Base-by-base conservation (phyloP, 2,113 vertebrate species). In the Mastomys coucha region DNA sequence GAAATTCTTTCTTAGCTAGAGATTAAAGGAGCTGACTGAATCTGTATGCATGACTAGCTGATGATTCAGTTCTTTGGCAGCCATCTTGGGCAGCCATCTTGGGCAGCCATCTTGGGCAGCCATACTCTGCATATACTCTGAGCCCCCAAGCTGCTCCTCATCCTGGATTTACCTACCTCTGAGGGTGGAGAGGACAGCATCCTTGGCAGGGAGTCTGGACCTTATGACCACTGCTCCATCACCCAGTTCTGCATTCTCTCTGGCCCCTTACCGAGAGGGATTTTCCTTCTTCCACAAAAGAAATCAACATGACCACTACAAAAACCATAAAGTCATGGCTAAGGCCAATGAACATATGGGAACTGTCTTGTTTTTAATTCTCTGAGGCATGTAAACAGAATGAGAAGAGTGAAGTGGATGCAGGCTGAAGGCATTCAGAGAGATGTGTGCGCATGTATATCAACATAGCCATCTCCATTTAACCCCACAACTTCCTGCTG, bases 1-100 rank as follows among this genome's bases (percentile, higher is more conserved):
- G 11, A 42, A 92, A 95, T 95, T 51, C 90, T 88, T 92, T 78
- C 53, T 73, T 12, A 86, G 70, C 31, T 95, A 36, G 69, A 86
- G 39, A 90, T 84, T 85, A 81, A 88, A 89, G 75, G 65, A 72
- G 80, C 78, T 89, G 80, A 45, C 36, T n/a, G 80, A 51, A 13
- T 82, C 56, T 80, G 7, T n/a, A 69, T 20, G 7, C 31, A 42
- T 1, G 26, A 89, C 19, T 39, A 72, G 42, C 20, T n/a, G 19
- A 12, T 19, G 56, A 91, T n/a, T 70, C n/a, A 24, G 16, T 39
- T 69, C 78, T 72, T 91, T 4, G 58, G 67, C 56, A 87, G 13
- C 31, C 67, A 69, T 36, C 63, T 24, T 26, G 26, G 67, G 58
- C 56, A 69, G 65, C 65, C 65, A 26, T 65, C 22, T 65, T 65